phyloP scores from a whole-genome alignment of 2,113 vertebrate species.

The Himantopus leucocephalus region DNA sequence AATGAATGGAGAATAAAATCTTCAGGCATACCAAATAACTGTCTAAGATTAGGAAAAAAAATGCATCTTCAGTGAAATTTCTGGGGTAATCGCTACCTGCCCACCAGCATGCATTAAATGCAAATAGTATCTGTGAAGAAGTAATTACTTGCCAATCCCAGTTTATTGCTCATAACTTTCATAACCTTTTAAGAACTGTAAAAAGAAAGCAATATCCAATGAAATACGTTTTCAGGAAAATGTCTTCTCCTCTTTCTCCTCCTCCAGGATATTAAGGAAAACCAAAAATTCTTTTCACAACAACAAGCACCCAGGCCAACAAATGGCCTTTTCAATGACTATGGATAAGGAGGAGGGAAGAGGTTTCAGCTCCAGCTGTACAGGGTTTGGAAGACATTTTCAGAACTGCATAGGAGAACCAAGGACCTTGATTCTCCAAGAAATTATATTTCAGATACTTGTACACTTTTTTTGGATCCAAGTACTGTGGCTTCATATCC shows the following conservation, averaged over 20 bases:
- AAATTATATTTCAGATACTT: background rate
- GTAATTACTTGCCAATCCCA: background rate
- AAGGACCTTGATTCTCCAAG: background rate
- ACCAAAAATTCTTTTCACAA: background rate
- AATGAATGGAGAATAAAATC: background rate
- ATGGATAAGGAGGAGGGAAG: background rate
- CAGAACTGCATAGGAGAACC: background rate
- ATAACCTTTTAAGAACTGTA: background rate
- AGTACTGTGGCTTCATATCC: background rate
- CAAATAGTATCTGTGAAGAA: background rate
- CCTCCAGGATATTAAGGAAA: background rate
- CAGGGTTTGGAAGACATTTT: background rate
- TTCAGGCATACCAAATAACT: background rate
- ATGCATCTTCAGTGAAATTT: background rate
- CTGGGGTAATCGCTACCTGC: background rate
- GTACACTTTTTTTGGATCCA: background rate
- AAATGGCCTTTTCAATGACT: background rate
- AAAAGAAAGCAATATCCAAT: background rate
- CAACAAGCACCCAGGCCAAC: background rate
- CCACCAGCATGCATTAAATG: background rate
- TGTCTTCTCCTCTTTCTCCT: background rate
- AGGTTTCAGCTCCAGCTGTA: background rate
- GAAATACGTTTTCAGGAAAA: background rate
- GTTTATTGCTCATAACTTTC: slow-evolving; percentile 27
- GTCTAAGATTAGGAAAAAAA: background rate